These are phyloP conservation scores for Tuberolachnus salignus DNA, from an alignment of 2,888 invertebrate genomes.

Conservation along the genomic window DNA sequence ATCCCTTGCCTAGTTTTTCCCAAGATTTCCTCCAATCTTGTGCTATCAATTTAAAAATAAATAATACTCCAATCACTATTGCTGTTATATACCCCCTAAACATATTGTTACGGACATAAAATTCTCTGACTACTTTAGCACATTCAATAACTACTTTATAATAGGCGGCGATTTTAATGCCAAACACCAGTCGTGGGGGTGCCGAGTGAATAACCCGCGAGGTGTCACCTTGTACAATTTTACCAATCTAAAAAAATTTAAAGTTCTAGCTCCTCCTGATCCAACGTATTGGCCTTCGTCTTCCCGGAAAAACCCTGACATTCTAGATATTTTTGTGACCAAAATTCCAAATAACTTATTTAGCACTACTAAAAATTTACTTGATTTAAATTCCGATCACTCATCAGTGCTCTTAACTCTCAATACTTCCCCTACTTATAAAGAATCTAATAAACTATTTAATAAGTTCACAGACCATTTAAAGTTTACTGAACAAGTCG, in stretches of 20 bases:
- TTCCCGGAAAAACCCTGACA: background rate
- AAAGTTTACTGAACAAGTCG: background rate
- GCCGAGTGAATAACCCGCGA: no score
- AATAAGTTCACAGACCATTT: conserved; percentile 19
- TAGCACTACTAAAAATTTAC: background rate
- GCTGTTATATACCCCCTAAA: no score
- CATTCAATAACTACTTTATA: background rate
- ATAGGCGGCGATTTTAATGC: no score
- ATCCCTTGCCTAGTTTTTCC: conserved; percentile 15
- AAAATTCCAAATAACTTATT: conserved; percentile 14
- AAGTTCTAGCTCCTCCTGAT: background rate
- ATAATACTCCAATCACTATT: no score
- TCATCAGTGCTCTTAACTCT: conserved; percentile 19
- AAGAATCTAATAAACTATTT: conserved; percentile 30
- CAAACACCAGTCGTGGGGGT: no score
- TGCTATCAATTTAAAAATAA: background rate
- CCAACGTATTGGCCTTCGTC: background rate
- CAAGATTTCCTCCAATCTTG: conserved; percentile 19
- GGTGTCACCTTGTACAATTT: no score
- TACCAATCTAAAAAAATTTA: background rate
- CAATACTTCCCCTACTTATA: conserved; percentile 1
- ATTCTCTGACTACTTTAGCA: no score
- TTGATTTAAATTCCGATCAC: conserved; percentile 18
- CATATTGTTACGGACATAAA: no score
- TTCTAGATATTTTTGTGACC: conserved; percentile 28